Evolutionary conservation across 2,797 vertebrate species (phyloP).

Genomic region (Danio aesculapii): DNA sequence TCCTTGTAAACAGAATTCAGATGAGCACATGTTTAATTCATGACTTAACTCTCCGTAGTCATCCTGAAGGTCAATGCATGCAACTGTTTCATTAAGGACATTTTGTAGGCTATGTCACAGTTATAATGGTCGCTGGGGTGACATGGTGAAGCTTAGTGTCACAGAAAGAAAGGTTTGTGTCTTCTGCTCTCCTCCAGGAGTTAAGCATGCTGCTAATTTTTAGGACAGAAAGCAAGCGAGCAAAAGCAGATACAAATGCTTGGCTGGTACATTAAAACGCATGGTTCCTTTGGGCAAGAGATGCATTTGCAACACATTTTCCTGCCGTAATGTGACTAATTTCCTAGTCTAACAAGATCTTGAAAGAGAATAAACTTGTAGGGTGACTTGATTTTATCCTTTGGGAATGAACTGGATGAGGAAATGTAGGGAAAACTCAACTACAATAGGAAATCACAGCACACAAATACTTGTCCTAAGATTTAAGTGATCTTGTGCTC

Average conservation of each 20-base stretch:
- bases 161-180: neutral
- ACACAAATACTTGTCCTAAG: no score
- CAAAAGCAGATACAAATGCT: neutral
- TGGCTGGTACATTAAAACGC: neutral
- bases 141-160: neutral
- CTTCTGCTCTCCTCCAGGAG: neutral
- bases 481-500: no score
- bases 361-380: neutral
- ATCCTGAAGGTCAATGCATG: constrained; percentile 47
- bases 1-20: constrained; percentile 35
- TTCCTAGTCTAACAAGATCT: neutral
- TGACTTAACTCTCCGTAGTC: constrained; percentile 20
- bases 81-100: constrained; percentile 9
- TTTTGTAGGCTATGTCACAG: constrained; percentile 24
- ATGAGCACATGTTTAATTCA: constrained; percentile 51
- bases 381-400: neutral
- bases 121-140: neutral
- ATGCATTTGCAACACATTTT: constrained; percentile 2
- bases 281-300: neutral
- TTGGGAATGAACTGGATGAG: neutral
- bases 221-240: neutral
- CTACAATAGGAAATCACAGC: no score
- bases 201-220: neutral
- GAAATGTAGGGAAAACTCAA: neutral
- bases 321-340: neutral